Conservation (phyloP, 2,888 invertebrate species). For the Hermodice carunculata region DNA sequence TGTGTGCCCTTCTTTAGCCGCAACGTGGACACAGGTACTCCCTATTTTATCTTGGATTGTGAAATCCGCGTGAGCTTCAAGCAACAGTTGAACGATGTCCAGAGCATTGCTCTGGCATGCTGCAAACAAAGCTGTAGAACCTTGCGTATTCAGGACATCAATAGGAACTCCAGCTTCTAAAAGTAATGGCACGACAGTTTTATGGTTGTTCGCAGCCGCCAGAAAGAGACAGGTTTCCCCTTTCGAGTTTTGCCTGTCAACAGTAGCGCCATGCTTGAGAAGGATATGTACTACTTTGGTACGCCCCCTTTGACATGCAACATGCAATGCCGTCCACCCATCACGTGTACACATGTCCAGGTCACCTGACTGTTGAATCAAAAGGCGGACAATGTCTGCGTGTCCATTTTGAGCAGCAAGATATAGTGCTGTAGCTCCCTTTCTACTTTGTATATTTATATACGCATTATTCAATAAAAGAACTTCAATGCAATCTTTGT, state of each 20-base stretch:
- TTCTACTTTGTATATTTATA: constrained; percentile 24
- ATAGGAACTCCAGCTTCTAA: constrained; percentile 9
- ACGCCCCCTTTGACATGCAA: constrained; percentile 24
- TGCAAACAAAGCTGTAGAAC: constrained; percentile 30
- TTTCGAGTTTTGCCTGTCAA: neutral
- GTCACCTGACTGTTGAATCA: constrained; percentile 17
- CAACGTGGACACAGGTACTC: constrained; percentile 25
- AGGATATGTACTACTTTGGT: constrained; percentile 13
- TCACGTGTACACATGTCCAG: constrained; percentile 23
- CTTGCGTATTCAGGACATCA: constrained; percentile 5
- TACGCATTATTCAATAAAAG: constrained; percentile 22
- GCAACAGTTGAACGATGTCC: constrained; percentile 20
- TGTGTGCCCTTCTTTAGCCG: constrained; percentile 9
- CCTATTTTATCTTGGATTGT: constrained; percentile 25
- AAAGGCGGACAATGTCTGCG: constrained; percentile 9
- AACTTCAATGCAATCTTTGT: constrained; percentile 14
- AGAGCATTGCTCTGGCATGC: constrained; percentile 17
- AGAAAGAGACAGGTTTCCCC: constrained; percentile 29
- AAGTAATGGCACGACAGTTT: constrained; percentile 16
- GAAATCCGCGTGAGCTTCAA: constrained; percentile 22
- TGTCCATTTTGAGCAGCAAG: constrained; percentile 31
- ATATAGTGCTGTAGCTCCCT: constrained; percentile 29
- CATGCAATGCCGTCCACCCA: constrained; percentile 31
- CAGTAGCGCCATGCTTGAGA: constrained; percentile 12
- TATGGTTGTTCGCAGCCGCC: constrained; percentile 23